Evolutionary conservation across 2,797 vertebrate species (phyloP).

Genomic region (Phoxinus dragarum): DNA sequence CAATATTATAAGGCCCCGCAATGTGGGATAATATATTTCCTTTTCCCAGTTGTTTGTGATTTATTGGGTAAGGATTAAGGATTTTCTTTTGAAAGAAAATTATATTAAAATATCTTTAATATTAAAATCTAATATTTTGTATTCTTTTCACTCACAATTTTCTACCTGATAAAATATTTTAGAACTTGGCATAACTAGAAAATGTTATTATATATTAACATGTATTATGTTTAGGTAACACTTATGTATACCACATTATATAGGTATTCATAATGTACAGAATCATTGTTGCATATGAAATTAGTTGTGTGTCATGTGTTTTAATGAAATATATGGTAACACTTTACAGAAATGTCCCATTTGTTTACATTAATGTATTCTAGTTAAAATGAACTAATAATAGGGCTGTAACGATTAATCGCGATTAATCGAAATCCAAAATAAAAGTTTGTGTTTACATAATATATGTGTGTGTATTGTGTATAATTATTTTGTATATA

Average conservation of each 20-base stretch:
- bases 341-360: no score
- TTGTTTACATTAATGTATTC: no score
- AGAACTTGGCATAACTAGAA: background rate
- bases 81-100: background rate
- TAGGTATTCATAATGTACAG: background rate
- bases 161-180: background rate
- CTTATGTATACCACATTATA: background rate
- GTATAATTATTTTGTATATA: no score
- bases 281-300: background rate
- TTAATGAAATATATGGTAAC: background rate
- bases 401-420: no score
- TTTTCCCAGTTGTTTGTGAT: background rate
- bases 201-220: no score
- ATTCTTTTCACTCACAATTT: no score
- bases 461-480: no score
- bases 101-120: background rate
- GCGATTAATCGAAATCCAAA: no score
- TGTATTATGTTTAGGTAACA: background rate
- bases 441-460: no score
- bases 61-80: background rate
- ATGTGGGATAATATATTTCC: background rate
- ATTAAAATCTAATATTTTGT: background rate
- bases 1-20: background rate
- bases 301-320: background rate
- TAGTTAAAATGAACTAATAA: no score